phyloP scores from a whole-genome alignment of 2,113 vertebrate species.

The Rhadina sibilatrix region DNA sequence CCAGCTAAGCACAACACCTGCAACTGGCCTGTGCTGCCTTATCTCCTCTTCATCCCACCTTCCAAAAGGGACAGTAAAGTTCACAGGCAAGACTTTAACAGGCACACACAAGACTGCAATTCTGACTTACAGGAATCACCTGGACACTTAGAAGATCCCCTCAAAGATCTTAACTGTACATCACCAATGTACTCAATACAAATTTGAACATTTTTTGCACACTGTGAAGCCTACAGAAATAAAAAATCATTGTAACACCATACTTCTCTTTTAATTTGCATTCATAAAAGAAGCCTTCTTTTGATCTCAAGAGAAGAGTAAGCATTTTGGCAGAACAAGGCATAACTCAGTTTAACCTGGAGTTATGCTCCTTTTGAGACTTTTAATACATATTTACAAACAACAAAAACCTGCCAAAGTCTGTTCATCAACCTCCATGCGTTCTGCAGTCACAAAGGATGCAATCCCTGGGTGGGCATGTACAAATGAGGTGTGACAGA shows the following conservation, averaged over 20 bases:
- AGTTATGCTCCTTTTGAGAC: not conserved
- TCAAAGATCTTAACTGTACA: not conserved
- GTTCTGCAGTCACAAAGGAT: not conserved
- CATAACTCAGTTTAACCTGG: not conserved
- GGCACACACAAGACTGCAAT: not conserved
- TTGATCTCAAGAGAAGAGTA: not conserved
- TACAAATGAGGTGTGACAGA: not conserved
- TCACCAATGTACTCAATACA: not conserved
- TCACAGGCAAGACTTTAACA: not conserved
- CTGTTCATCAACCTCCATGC: not conserved
- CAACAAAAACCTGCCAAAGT: not conserved
- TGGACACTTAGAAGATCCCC: not conserved
- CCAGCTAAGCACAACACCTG: not conserved
- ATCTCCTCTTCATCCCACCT: not conserved
- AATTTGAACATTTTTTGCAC: not conserved
- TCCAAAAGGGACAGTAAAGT: not conserved
- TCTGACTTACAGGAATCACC: not conserved
- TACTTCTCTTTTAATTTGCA: not conserved
- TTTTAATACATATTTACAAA: not conserved
- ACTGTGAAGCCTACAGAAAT: not conserved
- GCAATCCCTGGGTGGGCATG: not conserved
- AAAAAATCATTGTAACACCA: not conserved
- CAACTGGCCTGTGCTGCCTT: not conserved
- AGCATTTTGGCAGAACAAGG: not conserved
- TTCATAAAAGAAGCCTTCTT: not conserved